Evolutionary conservation across 1,140 invertebrate species (phyloP).

Genomic region (Zaprionus ornatus): DNA sequence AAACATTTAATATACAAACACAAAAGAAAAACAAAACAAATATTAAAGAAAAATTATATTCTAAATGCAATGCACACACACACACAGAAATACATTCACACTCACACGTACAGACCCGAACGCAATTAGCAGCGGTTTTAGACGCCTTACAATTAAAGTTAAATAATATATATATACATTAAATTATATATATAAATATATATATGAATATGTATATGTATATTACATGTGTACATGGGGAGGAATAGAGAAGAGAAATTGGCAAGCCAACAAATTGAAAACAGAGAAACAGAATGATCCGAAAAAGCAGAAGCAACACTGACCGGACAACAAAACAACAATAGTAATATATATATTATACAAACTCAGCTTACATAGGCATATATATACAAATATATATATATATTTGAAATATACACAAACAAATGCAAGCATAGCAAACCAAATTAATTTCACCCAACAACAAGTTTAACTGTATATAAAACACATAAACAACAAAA

Average conservation of each 20-base stretch:
- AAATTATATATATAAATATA: slow-evolving; percentile 41
- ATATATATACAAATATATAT: slow-evolving; percentile 13
- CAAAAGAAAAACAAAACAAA: neutral
- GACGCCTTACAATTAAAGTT: slow-evolving; percentile 65
- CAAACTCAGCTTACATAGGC: slow-evolving; percentile 26
- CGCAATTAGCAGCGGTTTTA: slow-evolving; percentile 73
- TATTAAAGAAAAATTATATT: slow-evolving; percentile 41
- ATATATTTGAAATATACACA: slow-evolving; percentile 12
- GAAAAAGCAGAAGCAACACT: neutral
- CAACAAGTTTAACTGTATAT: slow-evolving; percentile 19
- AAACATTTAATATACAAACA: slow-evolving; percentile 14
- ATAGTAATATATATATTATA: slow-evolving; percentile 21
- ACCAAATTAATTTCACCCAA: slow-evolving; percentile 43
- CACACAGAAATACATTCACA: slow-evolving; percentile 23
- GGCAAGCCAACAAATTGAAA: slow-evolving; percentile 38
- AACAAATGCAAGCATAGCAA: slow-evolving; percentile 35
- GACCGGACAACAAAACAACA: slow-evolving; percentile 20
- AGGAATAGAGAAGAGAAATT: slow-evolving; percentile 17
- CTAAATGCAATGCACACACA: slow-evolving; percentile 60
- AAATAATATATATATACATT: slow-evolving; percentile 49
- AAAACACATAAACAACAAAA: slow-evolving; percentile 9
- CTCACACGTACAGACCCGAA: slow-evolving; percentile 21
- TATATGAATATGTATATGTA: slow-evolving; percentile 28
- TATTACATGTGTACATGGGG: slow-evolving; percentile 35
- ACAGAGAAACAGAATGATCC: slow-evolving; percentile 7